Evolutionary conservation across 2,888 invertebrate species (phyloP), one percentile per base, ranked within the genome.

Genomic region (Macrophya alboannulata): DNA sequence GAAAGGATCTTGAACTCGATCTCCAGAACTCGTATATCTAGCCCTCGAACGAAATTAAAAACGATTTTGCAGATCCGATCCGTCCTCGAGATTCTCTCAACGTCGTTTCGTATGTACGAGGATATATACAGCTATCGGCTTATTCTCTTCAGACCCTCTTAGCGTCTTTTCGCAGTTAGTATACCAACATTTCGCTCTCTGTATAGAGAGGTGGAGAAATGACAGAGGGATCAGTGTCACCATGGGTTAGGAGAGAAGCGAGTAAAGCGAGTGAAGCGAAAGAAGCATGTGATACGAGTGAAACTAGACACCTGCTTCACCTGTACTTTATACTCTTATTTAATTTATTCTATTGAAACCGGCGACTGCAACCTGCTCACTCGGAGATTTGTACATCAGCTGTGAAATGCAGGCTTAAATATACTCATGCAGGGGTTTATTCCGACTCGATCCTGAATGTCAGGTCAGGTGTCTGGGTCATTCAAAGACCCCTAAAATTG

Each of bases 251-350:
- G 55, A 71, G 17, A 17, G 71, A 37, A 9, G 40, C 71, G 71
- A 71, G n/a, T n/a, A 9, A n/a, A 71, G 17, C 72, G 68, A 71
- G 8, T 1, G 68, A 71, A 37, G 10, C 37, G 15, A 31, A 5
- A 0, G 65, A 65, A 25, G 8, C 68, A 37, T 15, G 31, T 17
- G 25, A 37, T 3, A 37, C 68, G 31, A 76, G 48, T 48, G 51
- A 76, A 76, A 76, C 76, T 48, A 51, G 51, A 76, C 76, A 76
- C 76, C 76, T 76, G 76, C 76, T 76, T 48, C 37, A 71, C 71
- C 71, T 17, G 15, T 12, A 15, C 71, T 5, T 21, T 76, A 21
- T 37, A 37, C n/a, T 21, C 76, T n/a, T 48, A 48, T 12, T 25
- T 76, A 76, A 76, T 76, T 76, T 76, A 76, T 76, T 76, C 51